Percentiles rank a stretch among this genome's conserved stretches.
Evolutionary conservation across 2,113 vertebrate species (phyloP).

Genomic region (Scartelaos histophorus): DNA sequence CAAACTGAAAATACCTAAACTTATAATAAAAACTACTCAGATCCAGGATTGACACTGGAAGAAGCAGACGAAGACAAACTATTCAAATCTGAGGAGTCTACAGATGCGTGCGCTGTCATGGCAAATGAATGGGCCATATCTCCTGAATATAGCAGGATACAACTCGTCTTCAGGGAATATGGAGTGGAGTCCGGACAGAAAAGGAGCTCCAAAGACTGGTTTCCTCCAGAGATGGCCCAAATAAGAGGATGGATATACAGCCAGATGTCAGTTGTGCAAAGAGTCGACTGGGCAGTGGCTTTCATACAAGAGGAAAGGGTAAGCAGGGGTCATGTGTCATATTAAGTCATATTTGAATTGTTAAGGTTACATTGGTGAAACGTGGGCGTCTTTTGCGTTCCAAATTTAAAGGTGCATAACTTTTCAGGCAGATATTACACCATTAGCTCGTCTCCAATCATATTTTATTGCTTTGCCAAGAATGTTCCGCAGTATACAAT

Average conservation of each 20-base stretch:
- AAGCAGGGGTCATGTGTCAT: neutral
- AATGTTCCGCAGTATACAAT: no score
- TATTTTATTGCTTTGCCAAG: no score
- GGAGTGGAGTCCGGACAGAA: neutral
- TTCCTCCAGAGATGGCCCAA: conserved; percentile 32
- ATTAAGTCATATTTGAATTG: no score
- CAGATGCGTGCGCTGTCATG: conserved; percentile 13
- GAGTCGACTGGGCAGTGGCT: neutral
- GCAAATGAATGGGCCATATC: conserved; percentile 12
- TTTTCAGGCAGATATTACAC: no score
- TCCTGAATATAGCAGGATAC: neutral
- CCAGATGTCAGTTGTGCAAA: neutral
- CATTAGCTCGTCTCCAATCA: no score
- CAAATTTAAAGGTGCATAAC: no score
- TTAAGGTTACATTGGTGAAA: no score
- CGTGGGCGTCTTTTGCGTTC: no score
- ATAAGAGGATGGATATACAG: conserved; percentile 6
- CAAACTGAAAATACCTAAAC: no score
- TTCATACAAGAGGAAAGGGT: neutral
- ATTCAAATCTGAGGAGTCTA: neutral
- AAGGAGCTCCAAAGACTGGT: conserved; percentile 48
- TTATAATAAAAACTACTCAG: no score
- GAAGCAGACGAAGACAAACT: neutral
- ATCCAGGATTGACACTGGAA: neutral
- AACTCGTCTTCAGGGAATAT: neutral